A percentile compares a stretch with the other conserved stretches of the same genome.
These are phyloP conservation scores for Gallinago nigripennis DNA, from an alignment of 2,797 vertebrate genomes.

Conservation along the genomic window DNA sequence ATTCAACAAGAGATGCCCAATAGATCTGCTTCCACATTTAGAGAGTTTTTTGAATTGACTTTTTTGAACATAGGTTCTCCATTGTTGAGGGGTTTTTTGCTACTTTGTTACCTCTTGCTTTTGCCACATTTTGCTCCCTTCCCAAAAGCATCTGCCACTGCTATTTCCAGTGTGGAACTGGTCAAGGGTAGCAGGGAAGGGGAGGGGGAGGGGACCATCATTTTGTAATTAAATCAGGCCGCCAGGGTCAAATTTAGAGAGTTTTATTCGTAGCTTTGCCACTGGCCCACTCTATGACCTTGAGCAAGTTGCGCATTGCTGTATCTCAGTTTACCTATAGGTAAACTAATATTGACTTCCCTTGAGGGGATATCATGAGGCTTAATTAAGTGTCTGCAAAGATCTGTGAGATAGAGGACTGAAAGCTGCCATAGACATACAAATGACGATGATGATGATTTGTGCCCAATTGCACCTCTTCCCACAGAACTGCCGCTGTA, in stretches of 20 bases:
- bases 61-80: neutral
- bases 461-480: slow-evolving; percentile 35
- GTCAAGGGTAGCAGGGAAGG: neutral
- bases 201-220: neutral
- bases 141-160: slow-evolving; percentile 12
- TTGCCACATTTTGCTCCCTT: neutral
- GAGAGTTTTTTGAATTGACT: neutral
- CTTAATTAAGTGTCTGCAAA: slow-evolving; percentile 57
- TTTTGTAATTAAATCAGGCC: slow-evolving; percentile 27
- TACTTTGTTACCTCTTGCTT: neutral
- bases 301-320: slow-evolving; percentile 41
- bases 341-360: slow-evolving; percentile 70
- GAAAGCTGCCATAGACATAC: neutral
- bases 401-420: neutral
- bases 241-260: slow-evolving; percentile 36
- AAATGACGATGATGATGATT: slow-evolving; percentile 28
- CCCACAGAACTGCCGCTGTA: neutral
- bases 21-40: neutral
- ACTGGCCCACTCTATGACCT: slow-evolving; percentile 55
- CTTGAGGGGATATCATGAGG: slow-evolving; percentile 30
- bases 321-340: slow-evolving; percentile 64
- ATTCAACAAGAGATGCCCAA: neutral
- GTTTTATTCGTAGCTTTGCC: slow-evolving; percentile 45
- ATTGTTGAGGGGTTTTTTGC: neutral
- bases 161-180: slow-evolving; percentile 41